Base-by-base conservation (phyloP, 2,888 invertebrate species). In the Volucella inflata region DNA sequence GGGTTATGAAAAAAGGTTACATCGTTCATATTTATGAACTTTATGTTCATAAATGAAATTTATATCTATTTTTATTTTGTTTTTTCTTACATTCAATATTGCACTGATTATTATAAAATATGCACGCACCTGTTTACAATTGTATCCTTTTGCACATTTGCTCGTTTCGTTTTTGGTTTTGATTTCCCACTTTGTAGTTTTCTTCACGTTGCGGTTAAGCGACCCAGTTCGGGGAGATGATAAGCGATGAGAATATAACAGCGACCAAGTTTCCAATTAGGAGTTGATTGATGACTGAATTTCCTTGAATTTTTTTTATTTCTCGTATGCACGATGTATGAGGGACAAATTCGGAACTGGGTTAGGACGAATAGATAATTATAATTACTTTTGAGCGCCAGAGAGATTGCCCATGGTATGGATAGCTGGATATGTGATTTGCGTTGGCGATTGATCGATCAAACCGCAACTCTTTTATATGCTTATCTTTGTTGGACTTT, bases 91-190 rank as follows among this genome's bases (percentile, higher is more conserved):
- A 53, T 53, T 9, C 10, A 53, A 9, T 21, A 21, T 21, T 21
- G 21, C 21, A 21, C 21, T 21, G 21, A 21, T 21, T 21, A 21
- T 21, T 21, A 21, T 21, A 17, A 53, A 53, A 53, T 53, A 12
- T 53, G 21, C 51, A 53, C 21, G 51, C 51, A 53, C 21, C 51
- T 53, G 51, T 53, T 53, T 53, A 53, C 51, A 53, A 53, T 53
- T 53, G 21, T 2, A 53, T 21, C 17, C 11, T 3, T 21, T 10
- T 21, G 21, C 4, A 21, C 4, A 21, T 21, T 21, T 53, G 21
- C 17, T 53, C 11, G 11, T 53, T 53, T 30, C 30, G 11, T 53
- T 21, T 12, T 30, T 53, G 21, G 3, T 2, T 12, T 17, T 8
- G 21, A 10, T 4, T 53, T 53, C n/a, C n/a, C n/a, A n/a, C n/a